phyloP scores from a whole-genome alignment of 2,888 invertebrate genomes.

The Tanypteryx hageni region DNA sequence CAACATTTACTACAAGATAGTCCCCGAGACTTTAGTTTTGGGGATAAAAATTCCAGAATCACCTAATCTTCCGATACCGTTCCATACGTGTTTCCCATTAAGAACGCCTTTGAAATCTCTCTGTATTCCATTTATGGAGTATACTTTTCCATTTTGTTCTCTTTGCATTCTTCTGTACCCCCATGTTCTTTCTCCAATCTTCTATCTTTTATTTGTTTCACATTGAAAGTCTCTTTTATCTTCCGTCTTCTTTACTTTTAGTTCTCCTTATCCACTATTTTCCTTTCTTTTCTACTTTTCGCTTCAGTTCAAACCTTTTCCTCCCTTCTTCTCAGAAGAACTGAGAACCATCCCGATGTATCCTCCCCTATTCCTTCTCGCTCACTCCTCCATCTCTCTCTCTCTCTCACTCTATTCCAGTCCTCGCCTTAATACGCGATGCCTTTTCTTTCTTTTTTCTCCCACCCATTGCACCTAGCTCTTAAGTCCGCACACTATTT shows the following conservation, averaged over 20 bases:
- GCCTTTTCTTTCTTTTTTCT: neutral
- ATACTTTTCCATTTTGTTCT: no score
- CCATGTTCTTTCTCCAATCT: neutral
- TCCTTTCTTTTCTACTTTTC: no score
- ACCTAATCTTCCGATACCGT: no score
- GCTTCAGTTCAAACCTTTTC: no score
- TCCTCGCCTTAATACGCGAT: neutral
- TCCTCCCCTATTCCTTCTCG: neutral
- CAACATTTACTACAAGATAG: no score
- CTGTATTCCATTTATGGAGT: no score
- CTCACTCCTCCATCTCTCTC: neutral
- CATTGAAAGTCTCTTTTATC: neutral
- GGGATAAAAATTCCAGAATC: no score
- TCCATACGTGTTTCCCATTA: no score
- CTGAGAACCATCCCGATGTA: neutral
- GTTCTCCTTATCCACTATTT: neutral
- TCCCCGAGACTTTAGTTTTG: no score
- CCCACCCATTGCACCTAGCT: neutral
- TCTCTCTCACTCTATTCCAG: neutral
- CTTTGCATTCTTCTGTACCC: no score
- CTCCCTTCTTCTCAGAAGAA: no score
- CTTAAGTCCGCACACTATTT: conserved; percentile 3
- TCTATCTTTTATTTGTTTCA: neutral
- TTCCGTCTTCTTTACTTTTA: neutral
- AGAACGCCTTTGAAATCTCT: no score